These are phyloP conservation scores for Nasonovia ribisnigri DNA, from an alignment of 2,888 invertebrate genomes.

Conservation along the genomic window DNA sequence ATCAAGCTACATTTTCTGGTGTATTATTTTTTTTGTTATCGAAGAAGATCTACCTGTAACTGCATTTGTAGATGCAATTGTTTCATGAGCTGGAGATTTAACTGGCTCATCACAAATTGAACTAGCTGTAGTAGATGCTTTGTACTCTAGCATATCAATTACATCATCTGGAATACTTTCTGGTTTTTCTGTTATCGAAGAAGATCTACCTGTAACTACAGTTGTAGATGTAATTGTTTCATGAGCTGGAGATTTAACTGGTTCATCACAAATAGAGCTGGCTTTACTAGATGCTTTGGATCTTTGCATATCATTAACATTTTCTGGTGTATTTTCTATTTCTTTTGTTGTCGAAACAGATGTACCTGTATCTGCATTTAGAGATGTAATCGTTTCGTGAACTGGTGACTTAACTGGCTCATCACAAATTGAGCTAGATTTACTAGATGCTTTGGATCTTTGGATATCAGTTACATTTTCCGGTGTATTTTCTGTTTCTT, in stretches of 20 bases:
- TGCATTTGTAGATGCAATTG: too few species aligned
- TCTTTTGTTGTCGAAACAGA: neutral
- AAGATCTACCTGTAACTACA: neutral
- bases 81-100: neutral
- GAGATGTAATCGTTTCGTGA: neutral
- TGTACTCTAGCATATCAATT: too few species aligned
- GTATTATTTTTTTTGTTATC: too few species aligned
- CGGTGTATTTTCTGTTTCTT: neutral
- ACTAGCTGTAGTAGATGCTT: neutral
- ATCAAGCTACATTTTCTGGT: neutral
- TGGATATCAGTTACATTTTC: rapidly evolving
- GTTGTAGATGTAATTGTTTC: neutral
- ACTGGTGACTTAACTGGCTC: neutral
- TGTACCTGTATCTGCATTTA: neutral
- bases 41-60: neutral
- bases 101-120: neutral
- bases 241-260: neutral
- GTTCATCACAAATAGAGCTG: neutral
- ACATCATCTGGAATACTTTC: neutral
- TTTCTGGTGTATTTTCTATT: too few species aligned
- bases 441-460: neutral
- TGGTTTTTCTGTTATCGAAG: neutral
- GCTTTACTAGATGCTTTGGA: neutral
- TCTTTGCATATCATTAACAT: neutral
- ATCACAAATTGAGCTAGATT: neutral